Percentiles rank a stretch among this genome's conserved stretches.
Evolutionary conservation across 2,888 invertebrate species (phyloP).

Genomic region (Metopia argyrocephala): DNA sequence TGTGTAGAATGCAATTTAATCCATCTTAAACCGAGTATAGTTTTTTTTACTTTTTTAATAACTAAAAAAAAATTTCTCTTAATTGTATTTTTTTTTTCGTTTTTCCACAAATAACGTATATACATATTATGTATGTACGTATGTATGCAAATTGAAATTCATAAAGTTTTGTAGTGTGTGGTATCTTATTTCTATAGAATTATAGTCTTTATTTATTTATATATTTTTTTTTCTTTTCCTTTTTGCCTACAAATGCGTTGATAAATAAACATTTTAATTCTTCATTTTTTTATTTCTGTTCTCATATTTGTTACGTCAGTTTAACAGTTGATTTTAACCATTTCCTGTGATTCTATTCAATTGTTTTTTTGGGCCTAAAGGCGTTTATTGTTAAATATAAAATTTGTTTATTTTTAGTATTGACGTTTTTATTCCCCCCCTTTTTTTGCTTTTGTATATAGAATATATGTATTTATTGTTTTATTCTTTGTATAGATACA

Average conservation of each 20-base stretch:
- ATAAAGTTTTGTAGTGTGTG: neutral
- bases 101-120: no score
- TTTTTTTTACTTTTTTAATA: no score
- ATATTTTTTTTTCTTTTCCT: no score
- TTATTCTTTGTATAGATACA: neutral
- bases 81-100: no score
- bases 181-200: neutral
- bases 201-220: no score
- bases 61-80: no score
- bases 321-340: neutral
- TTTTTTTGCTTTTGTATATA: neutral
- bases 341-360: slow-evolving; percentile 12
- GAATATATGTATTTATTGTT: neutral
- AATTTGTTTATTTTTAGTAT: neutral
- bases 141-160: neutral
- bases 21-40: no score
- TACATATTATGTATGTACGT: neutral
- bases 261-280: slow-evolving; percentile 50
- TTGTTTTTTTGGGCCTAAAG: slow-evolving; percentile 39
- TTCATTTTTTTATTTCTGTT: slow-evolving; percentile 3
- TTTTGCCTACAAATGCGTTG: slow-evolving; percentile 42
- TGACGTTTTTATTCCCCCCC: slow-evolving; percentile 10
- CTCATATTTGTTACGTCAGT: neutral
- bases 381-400: slow-evolving; percentile 6
- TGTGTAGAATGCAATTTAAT: no score